Evolutionary conservation across 1,140 invertebrate species (phyloP), one percentile per base, ranked within the genome.

Genomic region (Drosophila saltans): DNA sequence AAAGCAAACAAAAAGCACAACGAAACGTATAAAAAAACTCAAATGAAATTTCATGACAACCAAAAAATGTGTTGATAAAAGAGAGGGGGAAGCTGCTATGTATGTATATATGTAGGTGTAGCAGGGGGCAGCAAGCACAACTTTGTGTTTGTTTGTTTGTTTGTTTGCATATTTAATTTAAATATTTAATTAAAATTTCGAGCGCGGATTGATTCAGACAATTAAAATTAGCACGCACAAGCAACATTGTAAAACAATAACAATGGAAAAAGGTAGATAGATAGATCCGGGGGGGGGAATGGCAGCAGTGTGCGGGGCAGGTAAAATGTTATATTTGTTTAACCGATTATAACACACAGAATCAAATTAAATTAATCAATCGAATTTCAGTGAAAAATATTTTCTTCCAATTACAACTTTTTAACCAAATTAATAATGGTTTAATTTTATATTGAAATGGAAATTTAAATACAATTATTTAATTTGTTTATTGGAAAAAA

Each of bases 181-280:
- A 86, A 86, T 86, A 86, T 86, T 86, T 86, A 86, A 86, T 86
- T 86, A 88, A 82, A 86, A 86, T 88, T 82, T 82, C 66, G 79
- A 86, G 83, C 83, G 83, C 80, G 83, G 68, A 86, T 86, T 86
- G 83, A 86, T 86, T 86, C 83, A 88, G 62, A 88, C 83, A 86
- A 86, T 86, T 88, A 88, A 88, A 86, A 82, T 72, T 72, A 57
- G 69, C 80, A 69, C 67, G 64, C 65, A 52, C 45, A 52, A 65
- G 58, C 60, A 11, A 41, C 21, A 21, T 9, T 28, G 56, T 41
- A 28, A 10, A 8, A 24, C 45, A 21, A 52, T 52, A 24, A 52
- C 45, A 10, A 26, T 8, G 16, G 16, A 16, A 16, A 16, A 16
- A 16, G 16, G 16, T 16, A 16, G 16, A 16, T 16, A 16, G 16